phyloP scores from a whole-genome alignment of 2,888 invertebrate genomes.

The Drosophila prostipennis region DNA sequence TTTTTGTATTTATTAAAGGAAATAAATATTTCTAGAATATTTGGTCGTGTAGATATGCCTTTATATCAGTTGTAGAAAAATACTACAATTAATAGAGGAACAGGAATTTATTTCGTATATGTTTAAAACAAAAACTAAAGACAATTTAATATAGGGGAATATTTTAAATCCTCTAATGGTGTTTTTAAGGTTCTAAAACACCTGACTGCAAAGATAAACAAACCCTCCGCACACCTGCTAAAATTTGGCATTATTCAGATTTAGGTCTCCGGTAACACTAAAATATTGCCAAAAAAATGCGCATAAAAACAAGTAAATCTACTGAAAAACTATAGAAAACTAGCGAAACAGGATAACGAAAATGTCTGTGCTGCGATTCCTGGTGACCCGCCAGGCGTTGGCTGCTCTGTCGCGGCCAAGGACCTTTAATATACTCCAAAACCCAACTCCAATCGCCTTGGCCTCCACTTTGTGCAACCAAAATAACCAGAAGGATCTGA shows the following conservation, averaged over 20 bases:
- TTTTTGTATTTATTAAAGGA: no score
- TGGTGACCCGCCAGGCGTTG: constrained; percentile 66
- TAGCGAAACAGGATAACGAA: constrained; percentile 2
- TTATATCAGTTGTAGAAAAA: no score
- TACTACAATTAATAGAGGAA: no score
- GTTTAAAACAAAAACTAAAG: neutral
- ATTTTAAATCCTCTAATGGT: neutral
- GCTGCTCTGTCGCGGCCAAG: constrained; percentile 45
- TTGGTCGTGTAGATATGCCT: no score
- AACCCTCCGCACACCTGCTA: neutral
- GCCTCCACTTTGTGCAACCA: constrained; percentile 39
- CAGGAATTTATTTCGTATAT: no score
- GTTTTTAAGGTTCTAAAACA: neutral
- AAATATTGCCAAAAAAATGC: constrained; percentile 26
- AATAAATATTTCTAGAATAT: no score
- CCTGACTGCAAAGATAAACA: constrained; percentile 16
- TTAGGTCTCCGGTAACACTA: constrained; percentile 6
- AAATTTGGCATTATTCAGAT: constrained; percentile 2
- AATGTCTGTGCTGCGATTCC: constrained; percentile 69
- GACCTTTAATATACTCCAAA: constrained; percentile 29
- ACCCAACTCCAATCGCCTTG: constrained; percentile 30
- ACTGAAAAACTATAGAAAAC: constrained; percentile 20
- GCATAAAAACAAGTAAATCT: constrained; percentile 33
- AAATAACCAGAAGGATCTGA: constrained; percentile 16
- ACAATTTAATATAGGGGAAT: neutral